These are phyloP conservation scores for Heliconius eleuchia DNA, from an alignment of 1,140 invertebrate species.

Conservation along the genomic window DNA sequence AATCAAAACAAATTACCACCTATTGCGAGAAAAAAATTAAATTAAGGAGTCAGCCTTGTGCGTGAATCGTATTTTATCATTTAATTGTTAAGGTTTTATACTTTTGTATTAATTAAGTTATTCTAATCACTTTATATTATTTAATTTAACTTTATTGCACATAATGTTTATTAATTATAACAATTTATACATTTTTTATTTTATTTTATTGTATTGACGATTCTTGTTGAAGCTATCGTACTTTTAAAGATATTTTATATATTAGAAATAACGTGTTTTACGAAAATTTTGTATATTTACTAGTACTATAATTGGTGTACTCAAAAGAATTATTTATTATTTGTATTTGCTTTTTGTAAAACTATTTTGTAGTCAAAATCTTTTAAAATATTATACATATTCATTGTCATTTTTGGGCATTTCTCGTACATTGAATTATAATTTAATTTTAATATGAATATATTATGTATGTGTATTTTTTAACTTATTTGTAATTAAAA, in stretches of 20 bases:
- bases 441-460: not conserved
- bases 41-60: not conserved
- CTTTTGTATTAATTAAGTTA: slow-evolving; percentile 19
- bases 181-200: not conserved
- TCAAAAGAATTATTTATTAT: not conserved
- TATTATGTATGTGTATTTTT: not conserved
- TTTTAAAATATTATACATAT: not conserved
- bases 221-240: not conserved
- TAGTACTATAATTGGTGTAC: too few relatives aligned
- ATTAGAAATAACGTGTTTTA: not conserved
- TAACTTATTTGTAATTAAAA: not conserved
- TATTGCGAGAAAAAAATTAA: not conserved
- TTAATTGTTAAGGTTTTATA: slow-evolving; percentile 23
- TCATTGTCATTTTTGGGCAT: not conserved
- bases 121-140: not conserved
- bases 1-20: not conserved
- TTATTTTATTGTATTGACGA: not conserved
- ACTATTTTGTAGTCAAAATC: too few relatives aligned
- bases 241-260: not conserved
- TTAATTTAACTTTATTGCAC: not conserved
- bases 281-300: not conserved
- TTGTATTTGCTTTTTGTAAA: too few relatives aligned
- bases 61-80: not conserved
- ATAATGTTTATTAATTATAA: not conserved
- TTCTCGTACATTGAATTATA: not conserved